Percentiles rank a stretch among this genome's conserved stretches.
These are phyloP conservation scores for Silurus glanis DNA, from an alignment of 2,113 vertebrate genomes.

Conservation along the genomic window DNA sequence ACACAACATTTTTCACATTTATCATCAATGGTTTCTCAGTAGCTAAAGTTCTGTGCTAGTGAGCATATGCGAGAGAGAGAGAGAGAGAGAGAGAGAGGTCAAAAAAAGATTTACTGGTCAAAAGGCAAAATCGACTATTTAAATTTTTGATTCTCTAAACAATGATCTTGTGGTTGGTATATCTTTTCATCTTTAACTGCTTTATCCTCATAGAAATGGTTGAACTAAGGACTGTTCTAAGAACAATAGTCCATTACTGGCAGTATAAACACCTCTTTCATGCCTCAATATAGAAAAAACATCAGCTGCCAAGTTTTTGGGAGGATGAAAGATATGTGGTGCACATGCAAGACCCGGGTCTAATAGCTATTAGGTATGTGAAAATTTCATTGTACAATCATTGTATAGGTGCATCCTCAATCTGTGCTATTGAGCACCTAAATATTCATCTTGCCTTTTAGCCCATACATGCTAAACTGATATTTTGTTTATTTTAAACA, in stretches of 20 bases:
- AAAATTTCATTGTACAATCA: not conserved
- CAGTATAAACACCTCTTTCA: not conserved
- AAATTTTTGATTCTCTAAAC: not conserved
- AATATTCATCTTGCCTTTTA: not conserved
- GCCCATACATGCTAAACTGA: not conserved
- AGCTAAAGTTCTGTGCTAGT: not conserved
- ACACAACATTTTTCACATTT: conserved; percentile 8
- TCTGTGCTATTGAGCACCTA: not conserved
- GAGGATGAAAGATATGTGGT: not conserved
- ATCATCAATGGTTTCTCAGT: not conserved
- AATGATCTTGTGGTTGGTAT: not conserved
- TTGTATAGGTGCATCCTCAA: not conserved
- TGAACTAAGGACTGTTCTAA: not conserved
- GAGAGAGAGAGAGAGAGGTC: too few relatives aligned
- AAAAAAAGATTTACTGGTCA: not conserved
- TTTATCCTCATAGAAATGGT: not conserved
- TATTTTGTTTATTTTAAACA: too few relatives aligned
- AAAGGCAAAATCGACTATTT: not conserved
- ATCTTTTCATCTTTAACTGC: not conserved
- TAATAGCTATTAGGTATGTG: not conserved
- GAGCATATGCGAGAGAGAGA: not conserved
- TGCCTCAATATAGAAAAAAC: not conserved
- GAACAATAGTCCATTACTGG: not conserved
- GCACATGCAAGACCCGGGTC: not conserved
- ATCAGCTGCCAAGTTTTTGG: not conserved